Evolutionary conservation across 2,888 invertebrate genomes (phyloP), one percentile per base, ranked within the genome.

Genomic region (Luperina testacea): DNA sequence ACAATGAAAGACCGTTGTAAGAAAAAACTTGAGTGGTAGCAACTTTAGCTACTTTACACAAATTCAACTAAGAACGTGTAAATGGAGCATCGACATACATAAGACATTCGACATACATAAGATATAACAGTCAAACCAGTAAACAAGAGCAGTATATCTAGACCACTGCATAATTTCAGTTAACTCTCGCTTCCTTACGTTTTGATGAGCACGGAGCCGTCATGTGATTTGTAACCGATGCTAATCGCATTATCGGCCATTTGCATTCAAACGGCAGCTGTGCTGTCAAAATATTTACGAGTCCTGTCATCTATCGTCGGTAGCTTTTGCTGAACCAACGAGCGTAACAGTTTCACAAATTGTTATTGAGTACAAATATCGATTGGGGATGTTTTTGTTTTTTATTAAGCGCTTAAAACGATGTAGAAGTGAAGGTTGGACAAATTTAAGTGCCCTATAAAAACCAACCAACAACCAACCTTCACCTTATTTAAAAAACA

Each of bases 221-320:
- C 78, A 79, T 79, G 86, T 88, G 87, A 88, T 89, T 84, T 86
- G 88, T 81, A 87, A 84, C 85, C 69, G 78, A 78, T 78, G 57
- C 78, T 82, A 87, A 89, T 89, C 85, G 80, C 73, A 88, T 89
- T 86, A 87, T 80, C 75, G 80, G 24, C 81, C 81, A 87, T 88
- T 88, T 79, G 80, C 83, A 89, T 88, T 85, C 87, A 76, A 79
- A 81, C 73, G 80, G 81, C 81, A 80, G 69, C 85, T 69, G 72
- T 24, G 76, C 85, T 85, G 85, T 86, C 88, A 88, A 89, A 88
- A 88, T 89, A 83, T 89, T 89, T 88, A 89, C 84, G 81, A 89
- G 67, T 85, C 75, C 83, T 84, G 88, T 80, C 88, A 88, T 88
- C 81, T 86, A 82, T 78, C 85, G 82, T 72, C 70, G 74, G 51